Conservation (phyloP, 2,113 vertebrate genomes). For the Cebus imitator region DNA sequence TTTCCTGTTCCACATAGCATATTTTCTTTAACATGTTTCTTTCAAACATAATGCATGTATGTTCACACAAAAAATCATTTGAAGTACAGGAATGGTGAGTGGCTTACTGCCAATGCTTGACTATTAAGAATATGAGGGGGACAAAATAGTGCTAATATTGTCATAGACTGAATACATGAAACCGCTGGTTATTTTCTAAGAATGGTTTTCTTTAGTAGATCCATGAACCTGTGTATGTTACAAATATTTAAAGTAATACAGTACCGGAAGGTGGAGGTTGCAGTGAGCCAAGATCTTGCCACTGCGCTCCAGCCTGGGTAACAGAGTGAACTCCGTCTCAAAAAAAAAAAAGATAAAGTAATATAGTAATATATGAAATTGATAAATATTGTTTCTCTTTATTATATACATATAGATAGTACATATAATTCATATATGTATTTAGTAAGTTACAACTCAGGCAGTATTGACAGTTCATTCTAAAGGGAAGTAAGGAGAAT, state of each 20-base stretch:
- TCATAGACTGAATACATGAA: neutral
- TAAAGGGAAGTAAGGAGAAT: neutral
- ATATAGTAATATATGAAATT: neutral
- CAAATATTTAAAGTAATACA: neutral
- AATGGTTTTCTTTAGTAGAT: neutral
- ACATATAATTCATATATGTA: neutral
- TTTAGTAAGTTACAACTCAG: neutral
- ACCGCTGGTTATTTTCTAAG: neutral
- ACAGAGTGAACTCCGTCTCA: too few species aligned
- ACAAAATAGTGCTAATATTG: neutral
- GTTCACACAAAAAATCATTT: neutral
- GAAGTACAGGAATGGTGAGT: neutral
- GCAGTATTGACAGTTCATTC: neutral
- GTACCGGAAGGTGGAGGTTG: too few species aligned
- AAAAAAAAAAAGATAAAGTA: too few species aligned
- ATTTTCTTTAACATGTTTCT: neutral
- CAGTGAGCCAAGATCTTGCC: too few species aligned
- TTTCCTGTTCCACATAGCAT: neutral
- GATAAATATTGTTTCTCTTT: neutral
- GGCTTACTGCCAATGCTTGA: neutral
- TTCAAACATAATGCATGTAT: neutral
- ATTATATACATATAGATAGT: neutral
- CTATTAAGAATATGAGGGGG: neutral
- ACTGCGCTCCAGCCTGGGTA: too few species aligned
- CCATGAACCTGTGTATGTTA: neutral